Evolutionary conservation across 2,888 invertebrate species (phyloP), one percentile per base, ranked within the genome.

Genomic region (Drosophila putrida): DNA sequence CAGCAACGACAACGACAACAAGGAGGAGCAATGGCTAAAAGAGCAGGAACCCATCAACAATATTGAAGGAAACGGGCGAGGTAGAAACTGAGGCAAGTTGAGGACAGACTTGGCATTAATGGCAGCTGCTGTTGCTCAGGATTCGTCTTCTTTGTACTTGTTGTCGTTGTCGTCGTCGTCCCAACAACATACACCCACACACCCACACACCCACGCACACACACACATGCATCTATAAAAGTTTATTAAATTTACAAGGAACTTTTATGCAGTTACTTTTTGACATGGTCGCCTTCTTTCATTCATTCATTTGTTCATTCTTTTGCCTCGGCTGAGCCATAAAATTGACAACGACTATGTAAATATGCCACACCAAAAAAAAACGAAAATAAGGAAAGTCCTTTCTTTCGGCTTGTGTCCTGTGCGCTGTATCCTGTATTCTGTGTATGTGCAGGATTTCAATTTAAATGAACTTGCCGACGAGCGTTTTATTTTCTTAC

Each of bases 171-270:
- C 20, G 20, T n/a, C n/a, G 58, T 39, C 72, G 67, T 67, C 65
- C 49, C 67, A 50, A 59, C 63, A 63, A 10, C 10, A 4, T 11
- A 35, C 35, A 35, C 10, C 9, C 35, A 35, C 9, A 43, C 57
- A 31, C 38, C 25, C 47, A 33, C 47, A 31, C 47, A 20, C 46
- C 3, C 58, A 50, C 46, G 38, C 60, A 33, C 60, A 33, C 27
- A 33, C 47, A 55, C n/a, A 59, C 51, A 62, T 64, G 71, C 76
- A 80, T 74, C 85, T 75, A 84, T 85, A 88, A 85, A 85, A 88
- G 83, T 83, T 88, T 85, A 88, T 85, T 83, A 88, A 88, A 88
- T 88, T 80, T 87, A 82, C 88, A 84, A 84, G 84, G 71, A 87
- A 85, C 85, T 84, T 84, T 84, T 82, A 84, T 84, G 84, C 88